These are phyloP conservation scores for Glossophaga mutica DNA, from an alignment of 2,797 vertebrate genomes.

Conservation along the genomic window DNA sequence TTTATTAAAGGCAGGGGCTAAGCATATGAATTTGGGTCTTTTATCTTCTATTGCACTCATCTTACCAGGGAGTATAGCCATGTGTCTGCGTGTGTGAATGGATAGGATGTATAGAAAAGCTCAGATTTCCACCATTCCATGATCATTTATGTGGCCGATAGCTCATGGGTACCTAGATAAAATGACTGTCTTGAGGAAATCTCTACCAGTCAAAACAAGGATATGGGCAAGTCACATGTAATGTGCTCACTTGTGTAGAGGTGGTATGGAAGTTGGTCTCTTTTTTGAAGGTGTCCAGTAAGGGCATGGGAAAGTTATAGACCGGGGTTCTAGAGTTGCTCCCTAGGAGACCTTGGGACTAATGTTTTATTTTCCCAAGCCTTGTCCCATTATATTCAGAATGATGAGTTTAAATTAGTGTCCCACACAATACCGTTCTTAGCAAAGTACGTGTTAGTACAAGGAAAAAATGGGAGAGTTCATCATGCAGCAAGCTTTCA, in stretches of 20 bases:
- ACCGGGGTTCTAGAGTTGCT: neutral
- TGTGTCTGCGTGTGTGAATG: conserved; percentile 65
- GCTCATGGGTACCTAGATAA: neutral
- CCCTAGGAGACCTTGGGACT: neutral
- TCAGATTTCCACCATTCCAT: neutral
- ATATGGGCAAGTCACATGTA: neutral
- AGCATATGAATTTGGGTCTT: conserved; percentile 54
- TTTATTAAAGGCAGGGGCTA: conserved; percentile 54
- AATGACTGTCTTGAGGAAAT: neutral
- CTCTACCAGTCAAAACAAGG: neutral
- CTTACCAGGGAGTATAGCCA: conserved; percentile 48
- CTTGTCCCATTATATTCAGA: conserved; percentile 15
- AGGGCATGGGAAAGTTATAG: neutral
- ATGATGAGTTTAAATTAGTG: neutral
- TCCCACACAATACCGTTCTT: neutral
- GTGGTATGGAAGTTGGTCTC: neutral
- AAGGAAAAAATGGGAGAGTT: neutral
- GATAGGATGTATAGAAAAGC: conserved; percentile 44
- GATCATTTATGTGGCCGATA: neutral
- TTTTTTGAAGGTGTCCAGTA: neutral
- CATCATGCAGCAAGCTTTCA: neutral
- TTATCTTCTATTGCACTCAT: conserved; percentile 58
- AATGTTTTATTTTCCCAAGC: neutral
- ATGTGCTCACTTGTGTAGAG: neutral
- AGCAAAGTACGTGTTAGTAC: neutral